Conservation (phyloP, 2,797 vertebrate genomes). For the Oreochromis mossambicus region DNA sequence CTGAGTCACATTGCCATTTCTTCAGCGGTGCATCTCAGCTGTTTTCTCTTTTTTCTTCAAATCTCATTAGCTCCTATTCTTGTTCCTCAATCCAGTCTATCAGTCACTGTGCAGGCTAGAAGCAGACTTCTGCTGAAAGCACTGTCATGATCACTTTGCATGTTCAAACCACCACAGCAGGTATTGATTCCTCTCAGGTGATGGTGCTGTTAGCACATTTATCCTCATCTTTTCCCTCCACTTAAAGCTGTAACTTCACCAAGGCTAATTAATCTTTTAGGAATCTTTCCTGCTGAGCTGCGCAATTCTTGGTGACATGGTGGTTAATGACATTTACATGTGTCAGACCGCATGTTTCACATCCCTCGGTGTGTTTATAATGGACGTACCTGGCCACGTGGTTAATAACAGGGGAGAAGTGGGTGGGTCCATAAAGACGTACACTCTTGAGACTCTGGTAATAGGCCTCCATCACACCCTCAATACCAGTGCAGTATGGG, state of each 20-base stretch:
- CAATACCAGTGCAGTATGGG: constrained; percentile 95
- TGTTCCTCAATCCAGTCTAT: not conserved
- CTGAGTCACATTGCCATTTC: not conserved
- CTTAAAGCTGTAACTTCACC: not conserved
- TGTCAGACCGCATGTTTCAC: not conserved
- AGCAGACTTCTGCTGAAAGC: not conserved
- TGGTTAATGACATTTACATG: not conserved
- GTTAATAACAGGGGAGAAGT: constrained; percentile 98
- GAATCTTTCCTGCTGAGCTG: not conserved
- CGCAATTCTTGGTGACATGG: not conserved
- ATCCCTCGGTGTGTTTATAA: not conserved
- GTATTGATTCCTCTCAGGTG: not conserved
- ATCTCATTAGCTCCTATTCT: not conserved
- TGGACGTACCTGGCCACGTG: constrained; percentile 85
- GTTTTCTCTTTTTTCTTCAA: not conserved
- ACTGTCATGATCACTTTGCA: not conserved
- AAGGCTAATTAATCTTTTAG: not conserved
- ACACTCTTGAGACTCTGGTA: constrained; percentile 96
- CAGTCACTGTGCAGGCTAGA: not conserved
- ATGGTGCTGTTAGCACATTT: constrained; percentile 14
- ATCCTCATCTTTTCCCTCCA: not conserved
- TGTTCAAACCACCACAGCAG: not conserved
- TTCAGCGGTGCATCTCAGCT: not conserved
- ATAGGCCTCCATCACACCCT: constrained; percentile 96
- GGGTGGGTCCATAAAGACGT: constrained; percentile 94